Evolutionary conservation across 1,140 invertebrate species (phyloP).

Genomic region (Drosophila bifasciata): DNA sequence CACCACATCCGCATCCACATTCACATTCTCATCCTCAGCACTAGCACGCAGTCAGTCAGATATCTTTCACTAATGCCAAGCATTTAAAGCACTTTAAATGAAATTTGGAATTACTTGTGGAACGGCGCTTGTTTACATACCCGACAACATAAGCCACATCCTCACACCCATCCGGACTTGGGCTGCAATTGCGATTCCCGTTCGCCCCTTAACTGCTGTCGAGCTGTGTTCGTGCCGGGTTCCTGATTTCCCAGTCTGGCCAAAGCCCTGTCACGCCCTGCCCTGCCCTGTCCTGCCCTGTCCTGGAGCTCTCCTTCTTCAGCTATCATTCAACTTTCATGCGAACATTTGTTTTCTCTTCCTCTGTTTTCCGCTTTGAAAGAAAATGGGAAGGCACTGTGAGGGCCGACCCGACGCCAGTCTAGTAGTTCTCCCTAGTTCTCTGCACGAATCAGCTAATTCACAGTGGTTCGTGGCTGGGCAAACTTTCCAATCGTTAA

Average conservation of each 20-base stretch:
- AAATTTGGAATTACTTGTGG: slow-evolving; percentile 67
- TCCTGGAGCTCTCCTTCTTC: slow-evolving; percentile 22
- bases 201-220: slow-evolving; percentile 2
- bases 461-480: slow-evolving; percentile 13
- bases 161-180: slow-evolving; percentile 29
- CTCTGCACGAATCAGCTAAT: not conserved
- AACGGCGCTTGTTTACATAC: slow-evolving; percentile 70
- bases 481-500: no score
- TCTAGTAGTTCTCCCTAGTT: no score
- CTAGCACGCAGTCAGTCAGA: not conserved
- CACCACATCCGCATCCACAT: no score
- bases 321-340: slow-evolving; percentile 76
- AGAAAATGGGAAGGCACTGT: slow-evolving; percentile 19
- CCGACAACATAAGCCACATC: slow-evolving; percentile 25
- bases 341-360: slow-evolving; percentile 46
- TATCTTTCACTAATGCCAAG: slow-evolving; percentile 20
- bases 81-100: slow-evolving; percentile 70
- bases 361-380: not conserved
- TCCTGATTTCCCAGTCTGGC: slow-evolving; percentile 57
- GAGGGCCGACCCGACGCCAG: not conserved
- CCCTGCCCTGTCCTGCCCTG: no score
- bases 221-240: slow-evolving; percentile 12
- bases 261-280: not conserved
- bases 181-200: slow-evolving; percentile 47
- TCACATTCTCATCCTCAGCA: no score